Base-by-base conservation (phyloP, 2,113 vertebrate species). In the Nothobranchius furzeri region DNA sequence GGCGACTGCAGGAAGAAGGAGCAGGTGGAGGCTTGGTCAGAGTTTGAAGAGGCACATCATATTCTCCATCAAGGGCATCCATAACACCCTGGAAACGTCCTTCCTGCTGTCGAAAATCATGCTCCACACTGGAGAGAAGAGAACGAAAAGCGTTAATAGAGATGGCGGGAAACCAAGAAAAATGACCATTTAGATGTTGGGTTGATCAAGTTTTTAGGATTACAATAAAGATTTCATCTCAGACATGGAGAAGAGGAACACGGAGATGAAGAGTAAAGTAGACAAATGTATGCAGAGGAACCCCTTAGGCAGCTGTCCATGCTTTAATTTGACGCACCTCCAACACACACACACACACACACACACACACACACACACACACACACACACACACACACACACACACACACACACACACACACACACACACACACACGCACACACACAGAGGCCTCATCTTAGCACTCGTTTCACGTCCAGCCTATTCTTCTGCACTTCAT, bases 81-180 rank as follows among this genome's bases (percentile, higher is more conserved):
- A 98, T 88, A 59, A 98, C 92, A 55, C 91, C 92, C 36, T 95
- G 93, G 75, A 97, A 94, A 42, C 94, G 93, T 73, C 95, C 95
- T 87, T 98, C 96, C 86, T 98, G 96, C 88, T 96, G 95, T 65
- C 96, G 93, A 82, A 98, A 98, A 84, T 98, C 96, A 54, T 98
- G 94, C 91, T 98, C 96, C 85, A 98, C 96, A 51, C 96, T 98
- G 86, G 14, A 74, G 77, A 85, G 73, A 69, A 70, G 56, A 68
- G 54, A 64, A 6, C 62, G 37, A 67, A 37, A 67, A 36, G 40
- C 36, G 43, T 56, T 51, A 43, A 72, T 46, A 56, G 10, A 43
- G 30, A 30, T 30, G n/a, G 20, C 66, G 2, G 49, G 7, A 56
- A 10, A 20, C 36, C 48, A 43, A n/a, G 13, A 6, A 61, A 55